Conservation (phyloP, 2,113 vertebrate species). For the Tyrannus savana region DNA sequence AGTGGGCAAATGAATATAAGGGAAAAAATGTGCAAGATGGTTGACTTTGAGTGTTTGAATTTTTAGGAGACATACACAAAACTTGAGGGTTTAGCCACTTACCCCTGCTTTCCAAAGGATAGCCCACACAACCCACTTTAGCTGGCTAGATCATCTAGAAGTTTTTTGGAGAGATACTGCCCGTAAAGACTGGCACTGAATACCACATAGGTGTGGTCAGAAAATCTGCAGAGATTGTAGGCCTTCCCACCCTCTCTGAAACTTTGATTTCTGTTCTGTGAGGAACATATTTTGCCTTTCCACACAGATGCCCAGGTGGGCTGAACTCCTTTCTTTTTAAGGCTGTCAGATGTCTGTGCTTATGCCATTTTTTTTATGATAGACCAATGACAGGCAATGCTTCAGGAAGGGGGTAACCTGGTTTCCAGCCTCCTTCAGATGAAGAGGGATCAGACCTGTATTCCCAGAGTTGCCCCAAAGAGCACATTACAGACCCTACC, state of each 20-base stretch:
- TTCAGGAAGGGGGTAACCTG: not conserved
- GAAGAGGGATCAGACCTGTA: rapidly evolving
- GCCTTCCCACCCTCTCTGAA: not conserved
- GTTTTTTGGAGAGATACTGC: not conserved
- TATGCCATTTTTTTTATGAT: not conserved
- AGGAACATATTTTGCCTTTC: not conserved
- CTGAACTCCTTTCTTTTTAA: not conserved
- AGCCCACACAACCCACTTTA: not conserved
- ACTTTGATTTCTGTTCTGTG: not conserved
- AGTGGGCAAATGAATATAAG: not conserved
- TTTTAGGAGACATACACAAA: not conserved
- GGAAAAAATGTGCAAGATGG: not conserved
- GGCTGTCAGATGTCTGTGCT: not conserved
- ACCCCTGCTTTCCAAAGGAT: not conserved
- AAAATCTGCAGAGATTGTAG: not conserved
- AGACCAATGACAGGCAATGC: not conserved
- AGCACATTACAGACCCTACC: not conserved
- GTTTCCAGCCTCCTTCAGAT: not conserved
- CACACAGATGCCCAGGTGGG: not conserved
- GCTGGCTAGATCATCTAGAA: not conserved
- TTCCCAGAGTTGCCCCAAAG: not conserved
- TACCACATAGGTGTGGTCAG: not conserved
- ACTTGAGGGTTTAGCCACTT: not conserved
- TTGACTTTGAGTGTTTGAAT: not conserved
- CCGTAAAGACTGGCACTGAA: not conserved